Evolutionary conservation across 2,113 vertebrate genomes (phyloP).

Genomic region (Apaloderma vittatum): DNA sequence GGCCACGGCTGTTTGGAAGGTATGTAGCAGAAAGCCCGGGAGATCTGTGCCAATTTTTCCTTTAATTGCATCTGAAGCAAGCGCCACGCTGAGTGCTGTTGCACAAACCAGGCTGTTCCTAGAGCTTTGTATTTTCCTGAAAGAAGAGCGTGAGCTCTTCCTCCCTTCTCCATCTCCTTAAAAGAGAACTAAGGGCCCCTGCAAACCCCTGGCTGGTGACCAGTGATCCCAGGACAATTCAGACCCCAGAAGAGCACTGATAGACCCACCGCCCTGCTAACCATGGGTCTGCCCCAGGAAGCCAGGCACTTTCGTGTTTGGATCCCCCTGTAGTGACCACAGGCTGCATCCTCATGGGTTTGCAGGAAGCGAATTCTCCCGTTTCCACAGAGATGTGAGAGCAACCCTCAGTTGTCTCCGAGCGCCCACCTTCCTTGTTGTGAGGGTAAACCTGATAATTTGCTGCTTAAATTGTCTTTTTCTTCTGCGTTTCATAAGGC

Average conservation of each 20-base stretch:
- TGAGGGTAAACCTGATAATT: not conserved
- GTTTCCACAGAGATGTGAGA: rapidly evolving
- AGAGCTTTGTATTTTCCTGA: not conserved
- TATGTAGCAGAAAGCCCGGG: not conserved
- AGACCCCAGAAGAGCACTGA: not conserved
- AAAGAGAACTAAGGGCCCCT: not conserved
- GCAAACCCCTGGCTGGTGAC: rapidly evolving
- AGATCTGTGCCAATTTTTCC: not conserved
- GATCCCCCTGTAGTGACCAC: rapidly evolving
- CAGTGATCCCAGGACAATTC: not conserved
- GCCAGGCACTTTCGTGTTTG: not conserved
- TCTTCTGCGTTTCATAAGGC: not conserved
- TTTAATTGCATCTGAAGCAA: not conserved
- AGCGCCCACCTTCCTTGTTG: not conserved
- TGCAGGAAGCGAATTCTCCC: not conserved
- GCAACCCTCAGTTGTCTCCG: not conserved
- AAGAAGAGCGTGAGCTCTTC: rapidly evolving
- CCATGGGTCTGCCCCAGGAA: not conserved
- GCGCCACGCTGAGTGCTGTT: rapidly evolving
- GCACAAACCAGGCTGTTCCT: not conserved
- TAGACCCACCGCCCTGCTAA: not conserved
- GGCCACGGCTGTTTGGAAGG: not conserved
- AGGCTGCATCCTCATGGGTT: rapidly evolving
- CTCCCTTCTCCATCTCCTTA: not conserved
- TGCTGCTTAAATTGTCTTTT: not conserved